Base-by-base conservation (phyloP, 1,140 invertebrate genomes). In the Trichogramma pretiosum region DNA sequence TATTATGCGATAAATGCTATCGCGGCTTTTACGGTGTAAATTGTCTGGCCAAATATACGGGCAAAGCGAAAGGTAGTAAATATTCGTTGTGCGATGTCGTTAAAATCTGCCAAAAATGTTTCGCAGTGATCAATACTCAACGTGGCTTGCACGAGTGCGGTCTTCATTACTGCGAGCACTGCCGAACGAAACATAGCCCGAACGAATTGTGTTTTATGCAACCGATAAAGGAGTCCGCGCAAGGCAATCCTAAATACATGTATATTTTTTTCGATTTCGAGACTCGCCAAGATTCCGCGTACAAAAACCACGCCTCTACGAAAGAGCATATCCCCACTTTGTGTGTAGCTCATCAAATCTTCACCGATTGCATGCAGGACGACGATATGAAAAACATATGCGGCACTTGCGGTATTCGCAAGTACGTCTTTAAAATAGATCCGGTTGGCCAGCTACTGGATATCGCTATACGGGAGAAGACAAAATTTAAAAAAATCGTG, bases 401-500 rank as follows among this genome's bases (percentile, higher is more conserved):
- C 18, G 14, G 23, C 3, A 30, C 35, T 14, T 38, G 33, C 5
- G 16, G 35, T 23, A 11, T 46, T 37, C 45, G 19, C 14, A 24
- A 42, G 26, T 41, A 18, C 21, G 22, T 48, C 34, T 47, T 44
- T 35, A 2, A 26, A 22, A 14, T 34, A 5, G 35, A 48, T 14
- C 45, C 44, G 17, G 52, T 47, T 4, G 16, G 13, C 23, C 33
- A 36, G 50, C 8, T 43, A 34, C 32, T 33, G 11, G 11, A 23
- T 43, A 17, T 8, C 5, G 5, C 5, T 16, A 34, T 34, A n/a
- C 33, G 11, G 19, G 33, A 22, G 13, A 14, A 26, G 7, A 14
- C 17, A 23, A 46, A 48, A 21, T 17, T 24, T 35, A 42, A 36
- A 36, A 43, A 11, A 28, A 28, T 28, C 24, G 39, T 53, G 10